Evolutionary conservation across 2,888 invertebrate genomes (phyloP).

Genomic region (Plebejus melissa): DNA sequence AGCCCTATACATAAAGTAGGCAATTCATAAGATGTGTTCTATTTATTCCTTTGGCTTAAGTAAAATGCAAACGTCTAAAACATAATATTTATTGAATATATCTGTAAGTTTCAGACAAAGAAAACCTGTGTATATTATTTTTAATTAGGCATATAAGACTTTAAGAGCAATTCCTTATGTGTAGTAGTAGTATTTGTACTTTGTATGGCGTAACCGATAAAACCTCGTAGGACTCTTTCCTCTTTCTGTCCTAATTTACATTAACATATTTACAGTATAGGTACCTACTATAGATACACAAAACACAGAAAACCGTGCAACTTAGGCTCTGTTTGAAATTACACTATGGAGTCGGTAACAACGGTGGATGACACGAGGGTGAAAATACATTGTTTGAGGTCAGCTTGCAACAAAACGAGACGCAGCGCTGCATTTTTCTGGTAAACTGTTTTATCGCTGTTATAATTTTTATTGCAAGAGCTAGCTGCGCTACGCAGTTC

Average conservation of each 20-base stretch:
- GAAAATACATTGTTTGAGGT: not conserved
- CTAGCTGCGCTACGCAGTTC: too few species aligned
- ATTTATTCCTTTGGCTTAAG: slow-evolving; percentile 23
- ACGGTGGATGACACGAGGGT: not conserved
- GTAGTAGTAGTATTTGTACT: slow-evolving; percentile 9
- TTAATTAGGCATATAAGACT: slow-evolving; percentile 5
- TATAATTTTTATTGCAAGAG: not conserved
- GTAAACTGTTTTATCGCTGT: not conserved
- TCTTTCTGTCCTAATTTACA: not conserved
- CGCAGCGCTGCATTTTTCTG: not conserved
- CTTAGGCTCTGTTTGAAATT: not conserved
- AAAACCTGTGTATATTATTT: not conserved
- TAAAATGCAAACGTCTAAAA: slow-evolving; percentile 5
- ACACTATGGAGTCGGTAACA: not conserved
- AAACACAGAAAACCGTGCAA: not conserved
- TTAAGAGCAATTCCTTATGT: slow-evolving; percentile 1
- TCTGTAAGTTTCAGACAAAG: not conserved
- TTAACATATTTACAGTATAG: not conserved
- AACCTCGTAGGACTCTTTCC: not conserved
- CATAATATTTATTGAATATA: not conserved
- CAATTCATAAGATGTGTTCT: slow-evolving; percentile 20
- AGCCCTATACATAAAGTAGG: slow-evolving; percentile 3
- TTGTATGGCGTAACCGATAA: not conserved
- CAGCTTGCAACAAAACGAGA: not conserved
- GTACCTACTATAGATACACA: not conserved